Evolutionary conservation across 2,888 invertebrate genomes (phyloP), one percentile per base, ranked within the genome.

Genomic region (Drosophila rubida): DNA sequence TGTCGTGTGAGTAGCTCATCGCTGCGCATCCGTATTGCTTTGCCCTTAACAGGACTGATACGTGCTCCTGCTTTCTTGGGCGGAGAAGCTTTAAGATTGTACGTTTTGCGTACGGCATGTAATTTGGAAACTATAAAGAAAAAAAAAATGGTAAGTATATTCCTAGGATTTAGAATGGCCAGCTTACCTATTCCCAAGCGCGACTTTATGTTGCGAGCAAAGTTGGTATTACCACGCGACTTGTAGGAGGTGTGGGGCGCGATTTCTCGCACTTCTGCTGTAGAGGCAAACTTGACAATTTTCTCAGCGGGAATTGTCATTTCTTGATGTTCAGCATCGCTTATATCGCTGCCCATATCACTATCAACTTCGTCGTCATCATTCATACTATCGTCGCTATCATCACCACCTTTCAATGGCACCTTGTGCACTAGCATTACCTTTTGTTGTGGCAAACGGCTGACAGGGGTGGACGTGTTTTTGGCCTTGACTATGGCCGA

Each of bases 211-310:
- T 78, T 77, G 7, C 73, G 55, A 16, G 79, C 74, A 61, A 87
- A 73, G 14, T 76, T 83, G 27, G n/a, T 74, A 37, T 74, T 76
- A 22, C 67, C 72, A n/a, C 74, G 73, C 11, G 65, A 11, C 39
- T 80, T 88, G 42, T 69, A 75, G 1, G 70, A 9, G 1, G 65
- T 27, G 2, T 80, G 73, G n/a, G 92, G 80, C 0, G 88, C 88
- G 6, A 92, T 92, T 82, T 92, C 92, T n/a, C 91, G 82, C 8
- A 92, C 91, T 75, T 92, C 92, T 2, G 92, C 92, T 11, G 91
- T 91, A 0, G 92, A 89, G 3, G 92, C 92, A 57, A 92, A 92
- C 53, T 91, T 91, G 0, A 92, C 92, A 53, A 90, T 85, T 74
- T 92, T 92, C 51, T 91, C 91, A 64, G 48, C 13, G 0, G 30